Evolutionary conservation across 35 echinoderm and acorn worm species (phyloP), one percentile per base, ranked within the genome.

Genomic region (Heliocidaris tuberculata): DNA sequence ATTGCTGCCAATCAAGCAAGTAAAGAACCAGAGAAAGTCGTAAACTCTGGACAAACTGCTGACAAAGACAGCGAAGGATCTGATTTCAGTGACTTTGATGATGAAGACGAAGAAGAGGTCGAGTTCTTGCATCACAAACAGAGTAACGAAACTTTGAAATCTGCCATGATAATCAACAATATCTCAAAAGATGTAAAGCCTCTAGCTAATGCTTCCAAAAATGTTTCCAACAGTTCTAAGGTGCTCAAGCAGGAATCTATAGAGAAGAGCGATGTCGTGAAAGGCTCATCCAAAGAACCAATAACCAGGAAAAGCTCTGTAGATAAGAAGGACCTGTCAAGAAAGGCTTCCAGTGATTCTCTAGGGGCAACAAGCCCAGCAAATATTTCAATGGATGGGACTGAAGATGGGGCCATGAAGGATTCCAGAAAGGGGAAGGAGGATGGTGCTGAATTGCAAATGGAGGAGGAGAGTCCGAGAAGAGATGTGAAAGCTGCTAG

Each of bases 81-180:
- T 6, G 87, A 89, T 35, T 32, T 16, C 19, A 48, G 47, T 47
- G 87, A 89, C 87, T 47, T 32, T 89, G 87, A 89, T 47, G 24
- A 48, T 31, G 86, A 89, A 31, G 87, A 89, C 29, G 87, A 89
- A 89, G 87, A 89, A 47, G 87, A 89, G 9, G 87, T 48, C 15
- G 19, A 89, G 29, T 15, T 89, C 13, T n/a, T 89, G 31, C 17
- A 32, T 47, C 17, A 89, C 17, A 89, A 32, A 89, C 31, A 89
- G 47, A 32, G 47, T 17, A 48, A 47, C 15, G 87, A 89, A 48
- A 31, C 47, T 42, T 13, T 89, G 31, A 89, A 89, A 48, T 47
- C 87, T 3, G 87, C 87, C 31, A 89, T 89, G 31, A 89, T 47
- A 6, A 13, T 47, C 32, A 89, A 32, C 32, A 89, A 89, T 89